These are phyloP conservation scores for Amblyopsis rosae DNA, from an alignment of 2,113 vertebrate species.

Conservation along the genomic window DNA sequence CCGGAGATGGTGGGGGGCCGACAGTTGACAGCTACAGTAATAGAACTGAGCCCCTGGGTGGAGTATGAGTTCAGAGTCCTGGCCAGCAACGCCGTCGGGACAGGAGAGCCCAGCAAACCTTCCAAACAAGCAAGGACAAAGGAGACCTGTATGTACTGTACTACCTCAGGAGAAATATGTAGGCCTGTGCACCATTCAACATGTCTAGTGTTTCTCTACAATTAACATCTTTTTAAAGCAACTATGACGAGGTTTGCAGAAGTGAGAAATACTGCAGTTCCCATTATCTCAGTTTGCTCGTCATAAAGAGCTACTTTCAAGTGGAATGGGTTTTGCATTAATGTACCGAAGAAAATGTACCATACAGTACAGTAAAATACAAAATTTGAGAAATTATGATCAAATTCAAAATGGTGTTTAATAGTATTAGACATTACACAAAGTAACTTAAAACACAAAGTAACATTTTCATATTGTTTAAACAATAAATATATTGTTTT, in stretches of 20 bases:
- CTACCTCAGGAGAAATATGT: neutral
- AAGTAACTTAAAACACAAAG: neutral
- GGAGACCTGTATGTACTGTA: conserved; percentile 85
- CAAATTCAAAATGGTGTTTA: neutral
- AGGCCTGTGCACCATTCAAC: neutral
- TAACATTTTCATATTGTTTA: too few species aligned
- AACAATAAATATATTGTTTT: too few species aligned
- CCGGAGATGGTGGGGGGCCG: conserved; percentile 88
- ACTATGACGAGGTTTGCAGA: too few species aligned
- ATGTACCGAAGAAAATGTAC: too few species aligned
- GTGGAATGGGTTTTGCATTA: too few species aligned
- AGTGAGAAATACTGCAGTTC: too few species aligned
- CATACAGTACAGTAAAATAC: too few species aligned
- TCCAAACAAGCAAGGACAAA: conserved; percentile 92
- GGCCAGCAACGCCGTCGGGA: conserved; percentile 90
- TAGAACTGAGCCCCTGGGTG: conserved; percentile 94
- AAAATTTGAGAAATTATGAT: too few species aligned
- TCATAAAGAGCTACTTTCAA: too few species aligned
- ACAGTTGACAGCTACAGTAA: conserved; percentile 90
- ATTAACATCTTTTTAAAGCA: too few species aligned
- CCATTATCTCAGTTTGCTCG: too few species aligned
- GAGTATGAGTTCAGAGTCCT: conserved; percentile 95
- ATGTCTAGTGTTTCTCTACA: neutral
- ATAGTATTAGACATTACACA: neutral
- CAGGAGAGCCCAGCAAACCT: conserved; percentile 91